These are phyloP conservation scores for Sebastes schlegelii DNA, from an alignment of 2,113 vertebrate genomes.

Conservation along the genomic window DNA sequence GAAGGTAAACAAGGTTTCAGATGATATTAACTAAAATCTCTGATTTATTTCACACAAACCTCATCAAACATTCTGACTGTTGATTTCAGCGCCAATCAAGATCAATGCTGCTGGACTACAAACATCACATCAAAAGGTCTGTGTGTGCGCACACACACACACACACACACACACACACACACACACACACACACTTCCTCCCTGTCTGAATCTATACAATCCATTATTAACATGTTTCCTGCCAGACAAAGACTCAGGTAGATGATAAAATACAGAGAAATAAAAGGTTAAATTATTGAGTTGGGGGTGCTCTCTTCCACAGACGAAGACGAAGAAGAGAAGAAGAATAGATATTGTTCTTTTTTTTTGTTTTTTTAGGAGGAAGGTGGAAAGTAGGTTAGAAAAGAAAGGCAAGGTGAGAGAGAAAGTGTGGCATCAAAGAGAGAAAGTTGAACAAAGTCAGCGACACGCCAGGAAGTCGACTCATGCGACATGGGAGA, in stretches of 20 bases:
- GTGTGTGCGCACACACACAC: constrained; percentile 16
- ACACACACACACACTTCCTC: neutral
- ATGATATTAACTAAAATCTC: constrained; percentile 22
- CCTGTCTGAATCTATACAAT: constrained; percentile 78
- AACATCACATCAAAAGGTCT: constrained; percentile 55
- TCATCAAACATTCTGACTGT: constrained; percentile 53
- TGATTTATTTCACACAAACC: constrained; percentile 35
- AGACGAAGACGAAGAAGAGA: neutral
- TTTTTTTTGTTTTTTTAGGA: constrained; percentile 17
- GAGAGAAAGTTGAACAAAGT: constrained; percentile 72
- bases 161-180: constrained; percentile 38
- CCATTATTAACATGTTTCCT: constrained; percentile 81
- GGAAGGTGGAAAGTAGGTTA: constrained; percentile 70
- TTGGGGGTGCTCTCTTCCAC: constrained; percentile 47
- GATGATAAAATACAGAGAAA: constrained; percentile 68
- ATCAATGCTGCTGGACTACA: constrained; percentile 57
- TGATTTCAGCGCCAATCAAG: constrained; percentile 56
- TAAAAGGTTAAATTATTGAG: constrained; percentile 82
- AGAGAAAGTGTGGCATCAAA: constrained; percentile 72
- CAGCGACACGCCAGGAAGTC: constrained; percentile 57
- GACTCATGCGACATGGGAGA: constrained; percentile 61
- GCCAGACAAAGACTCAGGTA: constrained; percentile 79
- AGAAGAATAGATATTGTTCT: constrained; percentile 47
- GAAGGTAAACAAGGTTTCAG: constrained; percentile 20
- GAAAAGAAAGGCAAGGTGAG: constrained; percentile 56